Evolutionary conservation across 1,140 invertebrate species (phyloP), one percentile per base, ranked within the genome.

Genomic region (Eumeta japonica): DNA sequence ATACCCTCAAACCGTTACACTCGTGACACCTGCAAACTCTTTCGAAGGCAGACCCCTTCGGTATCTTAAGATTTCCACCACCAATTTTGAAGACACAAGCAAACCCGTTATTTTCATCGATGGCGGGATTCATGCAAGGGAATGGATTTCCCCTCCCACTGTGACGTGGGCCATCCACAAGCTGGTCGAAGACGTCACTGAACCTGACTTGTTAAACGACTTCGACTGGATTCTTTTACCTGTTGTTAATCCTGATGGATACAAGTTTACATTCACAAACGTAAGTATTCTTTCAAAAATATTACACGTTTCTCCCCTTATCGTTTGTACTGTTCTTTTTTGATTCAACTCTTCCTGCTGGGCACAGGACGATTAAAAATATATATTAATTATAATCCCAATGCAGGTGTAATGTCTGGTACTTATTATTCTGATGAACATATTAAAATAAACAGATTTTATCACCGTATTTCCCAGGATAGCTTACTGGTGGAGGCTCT

Each of bases 101-200:
- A 65, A 83, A 72, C 81, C 80, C 73, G 41, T 83, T 59, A 48
- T 80, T 70, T 34, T 55, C 79, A 35, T 82, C 76, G 43, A 78
- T 78, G 5, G 79, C 71, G 75, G 80, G 71, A 28, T 83, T 64
- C 56, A 81, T 55, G 76, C 78, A 5, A 60, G 81, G 4, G 81
- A 84, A 56, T 88, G 86, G 86, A 78, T 87, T 4, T 72, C 82
- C 0, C 80, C 84, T 9, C 74, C 83, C 4, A 77, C 81, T 1
- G 75, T 81, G 0, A 64, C 86, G 1, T 87, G 82, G 47, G 79
- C 85, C 9, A 80, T 87, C 7, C 62, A 83, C 29, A 78, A 83
- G 39, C 50, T 86, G 5, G 78, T 85, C 20, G 58, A 79, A 19
- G 67, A 83, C 52, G 54, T 82, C 13, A 76, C 79, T 2, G 74